Percentiles rank a stretch among this genome's conserved stretches.
Evolutionary conservation across 1,140 invertebrate species (phyloP).

Genomic region (Sycophila sp.): DNA sequence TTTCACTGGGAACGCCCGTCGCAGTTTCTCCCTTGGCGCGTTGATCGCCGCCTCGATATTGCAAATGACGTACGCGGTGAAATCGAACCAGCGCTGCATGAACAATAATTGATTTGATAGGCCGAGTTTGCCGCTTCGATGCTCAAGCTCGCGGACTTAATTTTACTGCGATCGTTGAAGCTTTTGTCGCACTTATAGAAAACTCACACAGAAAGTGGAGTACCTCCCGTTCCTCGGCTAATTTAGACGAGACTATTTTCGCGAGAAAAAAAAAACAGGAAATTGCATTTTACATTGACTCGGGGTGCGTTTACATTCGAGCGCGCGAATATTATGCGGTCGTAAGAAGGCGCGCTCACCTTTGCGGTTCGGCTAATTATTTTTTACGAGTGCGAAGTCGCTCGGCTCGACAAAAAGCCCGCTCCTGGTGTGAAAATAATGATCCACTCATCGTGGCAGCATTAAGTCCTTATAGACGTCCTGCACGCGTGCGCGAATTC

Average conservation of each 20-base stretch:
- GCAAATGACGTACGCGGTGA: slow-evolving; percentile 47
- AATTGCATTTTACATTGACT: too few species aligned
- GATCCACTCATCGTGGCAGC: slow-evolving; percentile 25
- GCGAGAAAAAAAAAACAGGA: too few species aligned
- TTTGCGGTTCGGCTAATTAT: slow-evolving; percentile 30
- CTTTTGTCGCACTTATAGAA: too few species aligned
- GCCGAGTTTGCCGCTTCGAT: slow-evolving; percentile 40
- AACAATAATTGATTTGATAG: slow-evolving; percentile 50
- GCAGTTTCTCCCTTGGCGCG: slow-evolving; percentile 12
- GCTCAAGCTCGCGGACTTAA: neutral
- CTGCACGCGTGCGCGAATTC: neutral
- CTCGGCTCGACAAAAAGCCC: slow-evolving; percentile 1
- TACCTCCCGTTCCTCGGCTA: too few species aligned
- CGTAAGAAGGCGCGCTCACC: neutral
- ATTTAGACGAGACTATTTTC: slow-evolving; percentile 31
- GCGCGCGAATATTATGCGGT: too few species aligned
- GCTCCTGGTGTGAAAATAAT: slow-evolving; percentile 34
- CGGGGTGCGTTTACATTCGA: slow-evolving; percentile 24
- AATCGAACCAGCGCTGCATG: slow-evolving; percentile 40
- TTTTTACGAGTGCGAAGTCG: slow-evolving; percentile 18
- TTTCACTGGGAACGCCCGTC: slow-evolving; percentile 24
- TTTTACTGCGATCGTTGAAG: too few species aligned
- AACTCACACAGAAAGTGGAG: too few species aligned
- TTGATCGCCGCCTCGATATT: slow-evolving; percentile 32
- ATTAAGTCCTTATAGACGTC: slow-evolving; percentile 31